Evolutionary conservation across 2,113 vertebrate species (phyloP), one percentile per base, ranked within the genome.

Genomic region (Perca fluviatilis): DNA sequence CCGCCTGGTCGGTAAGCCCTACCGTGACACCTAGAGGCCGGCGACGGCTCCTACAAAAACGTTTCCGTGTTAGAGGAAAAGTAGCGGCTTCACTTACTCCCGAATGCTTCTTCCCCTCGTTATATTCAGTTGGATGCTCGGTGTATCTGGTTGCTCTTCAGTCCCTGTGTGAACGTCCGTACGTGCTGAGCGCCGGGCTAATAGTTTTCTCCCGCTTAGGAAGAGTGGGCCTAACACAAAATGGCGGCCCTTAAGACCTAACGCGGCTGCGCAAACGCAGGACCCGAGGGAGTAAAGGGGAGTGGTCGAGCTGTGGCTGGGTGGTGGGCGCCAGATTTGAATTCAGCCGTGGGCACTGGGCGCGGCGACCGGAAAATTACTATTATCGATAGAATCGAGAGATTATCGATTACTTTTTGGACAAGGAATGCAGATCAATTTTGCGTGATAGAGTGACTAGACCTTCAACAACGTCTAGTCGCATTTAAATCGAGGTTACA

Each of bases 21-120:
- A 98, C 97, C 97, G 97, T 98, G 97, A 98, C 97, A 98, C 97
- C 97, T 97, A 98, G 97, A 98, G 97, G 97, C 97, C 97, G 96
- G 94, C 95, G 95, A 97, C 97, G 95, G 97, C 95, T 97, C 97
- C 97, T 98, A 97, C 97, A 98, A 97, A 93, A 97, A 97, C 94
- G 80, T 96, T 94, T 92, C 95, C 95, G 91, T 91, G 76, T 91
- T 88, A 60, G 80, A 75, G 83, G 88, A 23, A 93, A 92, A 92
- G 66, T 50, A 75, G 84, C 80, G 76, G 66, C 82, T 92, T 89
- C 84, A 96, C 96, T 96, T 92, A 96, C 95, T 91, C 86, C 90
- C 87, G 54, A 84, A 71, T 57, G 76, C 80, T 91, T 90, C 66
- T 84, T 86, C 84, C 72, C 40, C 79, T 66, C 53, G 86, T 85